Evolutionary conservation across 2,888 invertebrate genomes (phyloP).

Genomic region (Ecliptopera silaceata): DNA sequence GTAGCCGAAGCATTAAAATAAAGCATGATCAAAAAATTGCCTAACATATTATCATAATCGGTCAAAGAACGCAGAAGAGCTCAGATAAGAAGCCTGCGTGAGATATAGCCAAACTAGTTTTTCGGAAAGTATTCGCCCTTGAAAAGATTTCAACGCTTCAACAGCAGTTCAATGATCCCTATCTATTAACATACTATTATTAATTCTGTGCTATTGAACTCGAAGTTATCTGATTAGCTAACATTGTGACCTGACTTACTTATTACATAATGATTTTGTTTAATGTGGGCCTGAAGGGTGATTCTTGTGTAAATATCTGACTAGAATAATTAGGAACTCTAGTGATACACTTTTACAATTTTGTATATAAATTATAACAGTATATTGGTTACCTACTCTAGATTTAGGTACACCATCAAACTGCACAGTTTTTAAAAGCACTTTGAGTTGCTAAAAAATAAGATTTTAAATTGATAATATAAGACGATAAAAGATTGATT

Average conservation of each 20-base stretch:
- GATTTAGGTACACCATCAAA: no score
- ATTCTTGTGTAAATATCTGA: no score
- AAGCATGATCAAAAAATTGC: neutral
- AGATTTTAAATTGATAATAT: no score
- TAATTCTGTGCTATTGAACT: conserved; percentile 39
- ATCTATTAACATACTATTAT: conserved; percentile 37
- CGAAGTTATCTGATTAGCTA: conserved; percentile 49
- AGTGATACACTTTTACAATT: no score
- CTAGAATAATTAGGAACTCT: no score
- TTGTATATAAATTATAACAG: no score
- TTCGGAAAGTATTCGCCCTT: conserved; percentile 69
- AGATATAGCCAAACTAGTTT: conserved; percentile 23
- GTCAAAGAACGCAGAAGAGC: conserved; percentile 11
- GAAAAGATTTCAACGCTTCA: conserved; percentile 79
- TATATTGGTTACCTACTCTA: no score
- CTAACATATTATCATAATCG: conserved; percentile 15
- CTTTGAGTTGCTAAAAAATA: no score
- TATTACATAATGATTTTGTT: conserved; percentile 9
- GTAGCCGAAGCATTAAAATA: no score
- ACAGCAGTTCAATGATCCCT: conserved; percentile 66
- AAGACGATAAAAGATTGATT: no score
- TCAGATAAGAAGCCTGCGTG: neutral
- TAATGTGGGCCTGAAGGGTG: no score
- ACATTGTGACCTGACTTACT: conserved; percentile 20
- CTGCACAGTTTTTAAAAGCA: no score